A percentile compares a stretch with the other conserved stretches of the same genome.
Conservation (phyloP, 92 coral and sea anemone genomes). For the Epizoanthus stellaris region DNA sequence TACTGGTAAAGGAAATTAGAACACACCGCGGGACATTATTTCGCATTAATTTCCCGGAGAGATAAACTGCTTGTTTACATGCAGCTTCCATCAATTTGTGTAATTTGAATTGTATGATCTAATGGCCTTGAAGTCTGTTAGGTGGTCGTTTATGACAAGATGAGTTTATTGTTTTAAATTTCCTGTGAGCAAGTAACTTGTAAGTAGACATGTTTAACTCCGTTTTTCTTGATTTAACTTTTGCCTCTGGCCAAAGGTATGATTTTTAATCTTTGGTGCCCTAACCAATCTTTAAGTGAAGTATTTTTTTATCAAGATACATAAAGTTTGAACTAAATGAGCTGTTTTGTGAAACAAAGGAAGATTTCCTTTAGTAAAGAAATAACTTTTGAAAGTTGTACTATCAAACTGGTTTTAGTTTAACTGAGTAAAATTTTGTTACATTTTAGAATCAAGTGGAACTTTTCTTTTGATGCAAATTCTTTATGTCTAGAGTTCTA, state of each 20-base stretch:
- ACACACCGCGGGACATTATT: conserved; percentile 31
- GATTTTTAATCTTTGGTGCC: not conserved
- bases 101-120: conserved; percentile 38
- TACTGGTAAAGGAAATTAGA: conserved; percentile 23
- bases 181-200: not conserved
- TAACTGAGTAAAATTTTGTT: no score
- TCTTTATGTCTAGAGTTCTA: no score
- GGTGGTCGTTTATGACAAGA: conserved; percentile 21
- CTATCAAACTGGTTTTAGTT: not conserved
- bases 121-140: conserved; percentile 5
- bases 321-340: not conserved
- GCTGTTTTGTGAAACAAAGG: not conserved
- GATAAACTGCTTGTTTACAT: conserved; percentile 11
- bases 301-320: not conserved
- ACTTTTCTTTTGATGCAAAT: no score
- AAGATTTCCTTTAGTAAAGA: not conserved
- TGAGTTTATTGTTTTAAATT: not conserved
- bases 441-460: no score
- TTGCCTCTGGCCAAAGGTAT: not conserved
- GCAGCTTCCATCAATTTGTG: not conserved
- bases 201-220: not conserved
- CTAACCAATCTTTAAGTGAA: not conserved
- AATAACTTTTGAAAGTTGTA: no score
- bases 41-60: conserved; percentile 38
- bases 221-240: not conserved